A percentile compares a stretch with the other conserved stretches of the same genome.
Conservation (phyloP, 2,797 vertebrate species). For the Chloroceryle inda region DNA sequence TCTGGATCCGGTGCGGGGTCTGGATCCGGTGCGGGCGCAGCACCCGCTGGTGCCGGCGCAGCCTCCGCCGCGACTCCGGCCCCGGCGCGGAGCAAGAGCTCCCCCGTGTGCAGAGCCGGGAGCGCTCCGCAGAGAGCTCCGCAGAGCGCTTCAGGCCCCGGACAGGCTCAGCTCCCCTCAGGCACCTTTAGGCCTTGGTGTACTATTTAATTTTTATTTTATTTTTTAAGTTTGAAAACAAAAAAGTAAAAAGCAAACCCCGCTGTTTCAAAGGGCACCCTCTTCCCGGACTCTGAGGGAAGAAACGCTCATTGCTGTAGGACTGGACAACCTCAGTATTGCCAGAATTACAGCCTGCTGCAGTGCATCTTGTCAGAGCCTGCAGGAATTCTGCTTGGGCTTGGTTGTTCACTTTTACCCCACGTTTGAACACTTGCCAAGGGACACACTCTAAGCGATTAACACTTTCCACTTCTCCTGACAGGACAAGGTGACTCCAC, state of each 20-base stretch:
- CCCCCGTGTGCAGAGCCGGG: slow-evolving; percentile 42
- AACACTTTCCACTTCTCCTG: not conserved
- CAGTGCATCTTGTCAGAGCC: accelerated
- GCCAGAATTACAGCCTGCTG: not conserved
- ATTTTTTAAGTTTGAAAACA: no score
- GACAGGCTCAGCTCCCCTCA: accelerated
- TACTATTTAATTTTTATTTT: not conserved
- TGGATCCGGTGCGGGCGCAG: not conserved
- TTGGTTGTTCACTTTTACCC: not conserved
- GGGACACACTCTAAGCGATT: accelerated
- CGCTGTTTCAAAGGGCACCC: not conserved
- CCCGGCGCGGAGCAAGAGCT: slow-evolving; percentile 27
- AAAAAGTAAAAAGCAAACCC: no score
- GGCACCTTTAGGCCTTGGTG: accelerated
- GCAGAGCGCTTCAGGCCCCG: no score
- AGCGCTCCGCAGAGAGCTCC: no score
- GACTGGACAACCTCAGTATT: accelerated
- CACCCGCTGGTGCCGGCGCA: not conserved
- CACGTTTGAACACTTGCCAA: accelerated
- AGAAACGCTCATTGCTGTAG: accelerated
- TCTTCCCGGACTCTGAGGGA: accelerated
- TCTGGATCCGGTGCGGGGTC: no score
- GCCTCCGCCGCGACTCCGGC: not conserved
- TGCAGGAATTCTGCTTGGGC: accelerated
- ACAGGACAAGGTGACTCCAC: not conserved